A percentile compares a stretch with the other conserved stretches of the same genome.
These are phyloP conservation scores for Poecilia wingei DNA, from an alignment of 2,797 vertebrate species.

Conservation along the genomic window DNA sequence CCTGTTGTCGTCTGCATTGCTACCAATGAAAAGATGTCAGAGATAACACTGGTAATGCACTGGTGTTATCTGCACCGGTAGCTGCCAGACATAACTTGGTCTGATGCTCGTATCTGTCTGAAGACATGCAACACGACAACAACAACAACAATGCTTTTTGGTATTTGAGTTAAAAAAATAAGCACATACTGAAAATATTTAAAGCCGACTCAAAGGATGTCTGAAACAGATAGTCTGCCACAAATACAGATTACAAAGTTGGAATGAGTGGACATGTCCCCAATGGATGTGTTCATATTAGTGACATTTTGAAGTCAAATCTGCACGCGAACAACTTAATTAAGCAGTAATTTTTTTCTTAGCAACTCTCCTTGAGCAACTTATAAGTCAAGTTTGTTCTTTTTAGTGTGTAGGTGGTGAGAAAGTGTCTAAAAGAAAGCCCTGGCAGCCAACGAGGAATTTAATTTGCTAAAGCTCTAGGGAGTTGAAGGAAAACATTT, in stretches of 20 bases:
- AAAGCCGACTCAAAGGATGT: background rate
- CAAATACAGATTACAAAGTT: background rate
- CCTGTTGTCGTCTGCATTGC: background rate
- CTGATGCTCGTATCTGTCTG: slow-evolving; percentile 3
- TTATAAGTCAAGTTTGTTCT: slow-evolving; percentile 1
- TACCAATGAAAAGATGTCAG: slow-evolving; percentile 4
- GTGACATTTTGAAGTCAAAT: background rate
- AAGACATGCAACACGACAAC: slow-evolving; percentile 34
- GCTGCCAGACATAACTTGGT: slow-evolving; percentile 15
- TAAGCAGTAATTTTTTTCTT: background rate
- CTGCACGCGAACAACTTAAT: background rate
- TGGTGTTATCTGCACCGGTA: slow-evolving; percentile 18
- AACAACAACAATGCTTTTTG: slow-evolving; percentile 16
- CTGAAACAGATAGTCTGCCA: background rate
- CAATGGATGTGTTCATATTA: background rate
- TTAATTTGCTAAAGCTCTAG: slow-evolving; percentile 32
- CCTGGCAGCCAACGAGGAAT: slow-evolving; percentile 8
- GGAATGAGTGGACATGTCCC: background rate
- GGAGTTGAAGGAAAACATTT: slow-evolving; percentile 28
- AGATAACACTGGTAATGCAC: slow-evolving; percentile 4
- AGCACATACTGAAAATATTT: background rate
- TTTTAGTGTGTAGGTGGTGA: slow-evolving; percentile 11
- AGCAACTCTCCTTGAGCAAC: slow-evolving; percentile 12
- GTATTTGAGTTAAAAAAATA: slow-evolving; percentile 13
- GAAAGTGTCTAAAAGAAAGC: slow-evolving; percentile 23